These are phyloP conservation scores for Heteropelma amictum DNA, from an alignment of 2,888 invertebrate species.

Conservation along the genomic window DNA sequence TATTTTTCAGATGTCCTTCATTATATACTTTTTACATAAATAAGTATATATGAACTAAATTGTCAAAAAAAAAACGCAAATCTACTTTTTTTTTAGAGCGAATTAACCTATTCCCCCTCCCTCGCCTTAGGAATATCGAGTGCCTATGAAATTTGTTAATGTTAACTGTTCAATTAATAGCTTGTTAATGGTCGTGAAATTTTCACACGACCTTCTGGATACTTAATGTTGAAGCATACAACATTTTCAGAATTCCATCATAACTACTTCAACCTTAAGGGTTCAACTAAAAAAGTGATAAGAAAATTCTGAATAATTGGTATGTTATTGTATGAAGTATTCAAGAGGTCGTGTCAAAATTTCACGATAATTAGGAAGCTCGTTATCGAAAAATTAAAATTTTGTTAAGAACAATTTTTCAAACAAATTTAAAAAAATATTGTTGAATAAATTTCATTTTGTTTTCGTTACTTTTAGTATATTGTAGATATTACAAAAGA, in stretches of 20 bases:
- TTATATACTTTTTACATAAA: too few relatives aligned
- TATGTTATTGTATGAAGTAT: not conserved
- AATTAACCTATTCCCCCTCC: too few relatives aligned
- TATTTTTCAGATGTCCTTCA: too few relatives aligned
- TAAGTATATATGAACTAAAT: too few relatives aligned
- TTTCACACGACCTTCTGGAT: not conserved
- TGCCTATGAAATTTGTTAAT: not conserved
- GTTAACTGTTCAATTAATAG: constrained; percentile 7
- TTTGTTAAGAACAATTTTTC: constrained; percentile 8
- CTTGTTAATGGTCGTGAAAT: not conserved
- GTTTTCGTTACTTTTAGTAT: constrained; percentile 4
- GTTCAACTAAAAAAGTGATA: not conserved
- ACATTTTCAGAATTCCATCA: not conserved
- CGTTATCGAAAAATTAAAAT: not conserved
- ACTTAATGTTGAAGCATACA: not conserved
- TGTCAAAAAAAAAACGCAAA: too few relatives aligned
- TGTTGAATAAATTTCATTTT: not conserved
- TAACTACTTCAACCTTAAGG: not conserved
- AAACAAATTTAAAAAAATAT: not conserved
- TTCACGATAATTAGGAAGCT: too few relatives aligned
- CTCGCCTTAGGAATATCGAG: not conserved
- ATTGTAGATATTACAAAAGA: constrained; percentile 8
- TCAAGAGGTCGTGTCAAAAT: not conserved
- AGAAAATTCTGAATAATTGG: not conserved
- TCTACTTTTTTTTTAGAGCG: too few relatives aligned